These are phyloP conservation scores for Lampropteryx suffumata DNA, from an alignment of 2,888 invertebrate species.

Conservation along the genomic window DNA sequence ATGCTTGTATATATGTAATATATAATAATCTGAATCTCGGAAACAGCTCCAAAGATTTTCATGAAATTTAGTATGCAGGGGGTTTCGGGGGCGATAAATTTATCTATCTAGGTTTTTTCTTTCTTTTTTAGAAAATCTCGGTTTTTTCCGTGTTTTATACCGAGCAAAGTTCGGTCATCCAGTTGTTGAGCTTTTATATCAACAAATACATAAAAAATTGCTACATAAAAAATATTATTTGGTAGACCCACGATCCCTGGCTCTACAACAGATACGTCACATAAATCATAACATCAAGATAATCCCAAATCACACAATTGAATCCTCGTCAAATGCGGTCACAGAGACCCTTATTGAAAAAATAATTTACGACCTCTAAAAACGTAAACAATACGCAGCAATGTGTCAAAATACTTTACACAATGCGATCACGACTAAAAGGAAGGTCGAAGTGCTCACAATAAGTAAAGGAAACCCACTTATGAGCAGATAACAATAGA, in stretches of 20 bases:
- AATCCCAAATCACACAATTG: slow-evolving; percentile 60
- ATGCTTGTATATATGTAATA: too few species aligned
- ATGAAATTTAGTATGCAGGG: too few species aligned
- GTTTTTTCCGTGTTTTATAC: too few species aligned
- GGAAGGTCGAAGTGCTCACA: slow-evolving; percentile 51
- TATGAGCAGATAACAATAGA: slow-evolving; percentile 54
- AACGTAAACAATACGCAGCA: slow-evolving; percentile 68
- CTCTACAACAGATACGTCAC: slow-evolving; percentile 42
- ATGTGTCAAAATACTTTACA: slow-evolving; percentile 79
- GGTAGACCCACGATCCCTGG: slow-evolving; percentile 23
- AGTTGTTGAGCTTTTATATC: too few species aligned
- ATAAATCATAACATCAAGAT: slow-evolving; percentile 70
- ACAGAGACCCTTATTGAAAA: slow-evolving; percentile 44
- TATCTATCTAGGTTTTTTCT: too few species aligned
- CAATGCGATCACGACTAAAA: slow-evolving; percentile 61
- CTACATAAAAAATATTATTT: too few species aligned
- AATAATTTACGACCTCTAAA: slow-evolving; percentile 70
- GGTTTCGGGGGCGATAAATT: too few species aligned
- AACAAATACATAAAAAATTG: too few species aligned
- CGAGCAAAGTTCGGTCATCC: too few species aligned
- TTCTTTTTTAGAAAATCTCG: too few species aligned
- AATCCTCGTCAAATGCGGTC: slow-evolving; percentile 66
- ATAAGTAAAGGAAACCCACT: slow-evolving; percentile 56
- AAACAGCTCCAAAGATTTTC: too few species aligned
- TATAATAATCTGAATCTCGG: too few species aligned